Evolutionary conservation across 1,140 invertebrate species (phyloP).

Genomic region (Marisa cornuarietis): DNA sequence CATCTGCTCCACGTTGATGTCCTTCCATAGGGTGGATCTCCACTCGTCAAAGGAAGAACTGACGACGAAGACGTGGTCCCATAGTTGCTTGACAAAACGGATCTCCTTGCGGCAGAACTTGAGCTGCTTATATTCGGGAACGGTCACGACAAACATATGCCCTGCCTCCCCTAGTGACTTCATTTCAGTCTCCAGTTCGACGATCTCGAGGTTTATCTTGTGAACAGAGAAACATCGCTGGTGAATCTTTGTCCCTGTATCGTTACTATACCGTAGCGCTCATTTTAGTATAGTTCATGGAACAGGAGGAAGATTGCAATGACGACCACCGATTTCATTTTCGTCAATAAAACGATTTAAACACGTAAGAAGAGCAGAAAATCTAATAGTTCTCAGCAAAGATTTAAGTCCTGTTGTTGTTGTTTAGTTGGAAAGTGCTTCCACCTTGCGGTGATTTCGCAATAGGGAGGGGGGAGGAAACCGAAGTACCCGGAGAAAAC

Average conservation of each 20-base stretch:
- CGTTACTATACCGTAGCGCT: too few relatives aligned
- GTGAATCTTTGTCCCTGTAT: too few relatives aligned
- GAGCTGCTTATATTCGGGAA: conserved; percentile 91
- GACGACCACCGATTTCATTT: too few relatives aligned
- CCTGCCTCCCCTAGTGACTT: conserved; percentile 85
- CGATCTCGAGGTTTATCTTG: conserved; percentile 75
- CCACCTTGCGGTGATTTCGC: too few relatives aligned
- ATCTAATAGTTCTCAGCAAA: not conserved
- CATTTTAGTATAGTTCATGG: too few relatives aligned
- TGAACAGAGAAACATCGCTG: conserved; percentile 5
- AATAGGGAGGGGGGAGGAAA: too few relatives aligned
- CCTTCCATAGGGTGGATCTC: conserved; percentile 95
- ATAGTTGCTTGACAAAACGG: conserved; percentile 89
- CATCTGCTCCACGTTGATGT: conserved; percentile 97
- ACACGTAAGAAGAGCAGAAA: not conserved
- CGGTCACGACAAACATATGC: conserved; percentile 90
- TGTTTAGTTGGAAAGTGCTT: too few relatives aligned
- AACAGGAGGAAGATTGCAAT: too few relatives aligned
- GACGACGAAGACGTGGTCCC: conserved; percentile 94
- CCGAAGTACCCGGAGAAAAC: too few relatives aligned
- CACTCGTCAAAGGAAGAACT: conserved; percentile 90
- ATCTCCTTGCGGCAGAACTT: conserved; percentile 92
- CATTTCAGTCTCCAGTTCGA: conserved; percentile 85
- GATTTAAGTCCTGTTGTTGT: not conserved
- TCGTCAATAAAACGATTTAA: too few relatives aligned